Evolutionary conservation across 2,113 vertebrate genomes (phyloP), one percentile per base, ranked within the genome.

Genomic region (Erythrolamprus reginae): DNA sequence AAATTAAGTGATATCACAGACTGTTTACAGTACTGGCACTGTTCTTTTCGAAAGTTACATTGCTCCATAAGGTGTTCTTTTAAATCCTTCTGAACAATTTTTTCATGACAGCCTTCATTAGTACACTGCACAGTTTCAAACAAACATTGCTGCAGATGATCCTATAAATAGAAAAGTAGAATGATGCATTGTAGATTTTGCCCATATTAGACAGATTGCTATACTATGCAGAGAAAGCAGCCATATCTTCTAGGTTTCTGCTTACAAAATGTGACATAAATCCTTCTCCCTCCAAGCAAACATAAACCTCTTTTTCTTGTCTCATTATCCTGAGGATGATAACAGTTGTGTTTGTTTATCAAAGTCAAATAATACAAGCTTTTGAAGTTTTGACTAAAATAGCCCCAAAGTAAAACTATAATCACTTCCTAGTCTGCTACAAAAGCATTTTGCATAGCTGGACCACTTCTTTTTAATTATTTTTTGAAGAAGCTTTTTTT

Each of bases 81-180:
- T 91, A 98, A 42, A 53, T 98, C 96, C 91, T 95, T 98, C 61
- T 97, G 97, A 55, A 96, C 94, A 90, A 98, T 89, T 33, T 93
- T 92, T 33, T 98, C 97, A n/a, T 0, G 92, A 87, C 98, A 98
- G 45, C 95, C 96, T 86, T 97, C 93, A 13, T 98, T 97, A 47
- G 94, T 93, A 93, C 98, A 98, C 0, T 84, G 94, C 87, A 97
- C 83, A 0, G 55, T 89, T 95, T 98, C 97, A 93, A 97, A 98
- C 12, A 93, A 88, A 92, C 98, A 98, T 56, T 97, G 96, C 56
- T 96, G 97, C 82, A 98, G 97, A 85, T 98, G 98, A 33, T 98
- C 98, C 98, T 98, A 96, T 38, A 93, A 65, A 33, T 15, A 65
- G 61, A 65, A 61, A 6, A 89, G n/a, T 0, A 47, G 1, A 89